Evolutionary conservation across 2,888 invertebrate genomes (phyloP), one percentile per base, ranked within the genome.

Genomic region (Apotomis capreana): DNA sequence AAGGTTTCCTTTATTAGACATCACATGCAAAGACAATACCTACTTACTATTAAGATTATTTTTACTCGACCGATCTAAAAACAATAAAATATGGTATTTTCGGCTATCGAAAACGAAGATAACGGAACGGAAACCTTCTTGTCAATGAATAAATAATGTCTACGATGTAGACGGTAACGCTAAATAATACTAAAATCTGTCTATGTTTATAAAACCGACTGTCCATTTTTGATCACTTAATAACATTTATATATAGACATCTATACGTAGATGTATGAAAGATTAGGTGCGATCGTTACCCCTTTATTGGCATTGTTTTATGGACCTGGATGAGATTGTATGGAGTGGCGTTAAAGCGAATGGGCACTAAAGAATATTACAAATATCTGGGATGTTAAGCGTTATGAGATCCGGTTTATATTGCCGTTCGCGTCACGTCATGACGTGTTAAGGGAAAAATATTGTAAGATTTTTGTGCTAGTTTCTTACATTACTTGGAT

Each of bases 321-420:
- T 71, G 67, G 26, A 26, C 51, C 61, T 58, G 44, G 44, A 71
- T 68, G 70, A 71, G 70, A 71, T 61, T 65, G 65, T 65, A 70
- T 65, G 60, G 60, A 70, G 67, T 52, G 67, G 37, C 36, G 60
- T 65, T 67, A 70, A 68, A 71, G 37, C 13, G 67, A 68, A 71
- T 71, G 67, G 71, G 71, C 62, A 62, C 61, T 71, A 71, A 71
- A 71, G 61, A 68, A 71, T 68, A 71, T 71, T 70, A 70, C 70
- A 67, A 49, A 70, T 60, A 61, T 67, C 60, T 70, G n/a, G 63
- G 51, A 58, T 67, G 61, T 68, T 67, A 61, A 70, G 52, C 55
- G 57, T 67, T 68, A 68, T 57, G 61, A 55, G 44, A 26, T 36
- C 44, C 44, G 12, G 40, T 55, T 59, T 65, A 65, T 65, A 57